Evolutionary conservation across 1,140 invertebrate genomes (phyloP), one percentile per base, ranked within the genome.

Genomic region (Brachionus sp.): DNA sequence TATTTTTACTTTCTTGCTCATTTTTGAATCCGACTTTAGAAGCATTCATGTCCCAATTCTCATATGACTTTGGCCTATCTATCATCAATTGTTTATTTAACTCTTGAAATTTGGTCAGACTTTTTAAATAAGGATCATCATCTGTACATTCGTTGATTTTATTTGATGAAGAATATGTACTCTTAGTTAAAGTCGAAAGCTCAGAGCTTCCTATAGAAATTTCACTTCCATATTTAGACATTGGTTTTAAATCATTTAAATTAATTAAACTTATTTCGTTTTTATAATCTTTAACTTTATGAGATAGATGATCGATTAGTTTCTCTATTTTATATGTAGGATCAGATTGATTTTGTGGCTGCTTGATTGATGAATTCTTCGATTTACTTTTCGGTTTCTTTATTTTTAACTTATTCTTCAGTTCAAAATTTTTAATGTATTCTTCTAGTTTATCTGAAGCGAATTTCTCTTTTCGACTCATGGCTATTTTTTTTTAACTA

Each of bases 41-140:
- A 39, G 3, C 33, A 37, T 70, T 19, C n/a, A 7, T 5, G 16
- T 70, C 37, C 12, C n/a, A 70, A 39, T 23, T 16, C 0, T 33
- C 33, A 10, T 4, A 39, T 70, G 35, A 37, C 39, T 70, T 70
- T 70, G 33, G n/a, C 16, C 37, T 66, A 66, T 66, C 64, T 16
- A 42, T 42, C 37, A 35, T 23, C 33, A 73, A 44, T 19, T 73
- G 37, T 42, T 39, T 39, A 19, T 73, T 75, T n/a, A 75, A 75
- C 44, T 75, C 70, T 42, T 75, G 37, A 75, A 75, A 46, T 75
- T 75, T 75, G 19, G 42, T 35, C n/a, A 75, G n/a, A 75, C 70
- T 75, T 29, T 75, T 75, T 46, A 75, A 46, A 75, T 46, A 75
- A 1, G 70, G 42, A 75, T 75, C 70, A 70, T 70, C 66, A 37